Evolutionary conservation across 2,888 invertebrate species (phyloP).

Genomic region (Pterostichus madidus): DNA sequence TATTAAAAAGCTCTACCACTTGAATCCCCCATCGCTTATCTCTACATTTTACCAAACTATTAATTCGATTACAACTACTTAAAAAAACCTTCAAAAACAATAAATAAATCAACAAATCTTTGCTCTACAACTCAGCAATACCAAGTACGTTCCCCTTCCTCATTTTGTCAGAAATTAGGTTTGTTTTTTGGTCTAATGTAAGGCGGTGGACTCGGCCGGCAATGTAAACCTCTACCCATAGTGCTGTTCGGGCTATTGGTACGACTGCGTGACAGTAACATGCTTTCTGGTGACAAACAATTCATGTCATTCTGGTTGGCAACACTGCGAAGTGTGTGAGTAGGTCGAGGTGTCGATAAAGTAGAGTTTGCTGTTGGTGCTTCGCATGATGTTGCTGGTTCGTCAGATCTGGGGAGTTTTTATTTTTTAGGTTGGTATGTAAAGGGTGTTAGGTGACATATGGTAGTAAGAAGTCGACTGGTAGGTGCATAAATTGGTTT

Average conservation of each 20-base stretch:
- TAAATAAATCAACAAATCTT: too few species aligned
- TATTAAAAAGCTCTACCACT: too few species aligned
- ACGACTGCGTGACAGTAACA: slow-evolving; percentile 72
- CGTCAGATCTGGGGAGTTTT: slow-evolving; percentile 3
- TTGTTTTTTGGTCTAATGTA: slow-evolving; percentile 80
- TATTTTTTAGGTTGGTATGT: neutral
- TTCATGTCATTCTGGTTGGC: slow-evolving; percentile 75
- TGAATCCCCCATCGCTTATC: too few species aligned
- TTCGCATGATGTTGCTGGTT: slow-evolving; percentile 70
- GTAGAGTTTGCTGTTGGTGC: slow-evolving; percentile 56
- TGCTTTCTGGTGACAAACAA: slow-evolving; percentile 73
- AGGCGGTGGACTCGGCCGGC: slow-evolving; percentile 81
- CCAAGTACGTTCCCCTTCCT: slow-evolving; percentile 78
- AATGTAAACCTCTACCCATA: slow-evolving; percentile 74
- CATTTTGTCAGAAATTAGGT: slow-evolving; percentile 80
- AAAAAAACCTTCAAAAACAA: too few species aligned
- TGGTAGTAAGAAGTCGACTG: neutral
- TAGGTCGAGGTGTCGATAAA: slow-evolving; percentile 71
- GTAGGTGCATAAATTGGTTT: too few species aligned
- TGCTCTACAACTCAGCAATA: slow-evolving; percentile 76
- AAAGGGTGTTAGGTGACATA: too few species aligned
- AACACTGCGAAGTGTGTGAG: slow-evolving; percentile 81
- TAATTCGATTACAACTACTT: too few species aligned
- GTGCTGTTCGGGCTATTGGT: slow-evolving; percentile 76
- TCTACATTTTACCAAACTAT: too few species aligned